Percentiles rank a stretch among this genome's conserved stretches.
phyloP scores from a whole-genome alignment of 2,888 invertebrate genomes.

The Dermolepida albohirtum region DNA sequence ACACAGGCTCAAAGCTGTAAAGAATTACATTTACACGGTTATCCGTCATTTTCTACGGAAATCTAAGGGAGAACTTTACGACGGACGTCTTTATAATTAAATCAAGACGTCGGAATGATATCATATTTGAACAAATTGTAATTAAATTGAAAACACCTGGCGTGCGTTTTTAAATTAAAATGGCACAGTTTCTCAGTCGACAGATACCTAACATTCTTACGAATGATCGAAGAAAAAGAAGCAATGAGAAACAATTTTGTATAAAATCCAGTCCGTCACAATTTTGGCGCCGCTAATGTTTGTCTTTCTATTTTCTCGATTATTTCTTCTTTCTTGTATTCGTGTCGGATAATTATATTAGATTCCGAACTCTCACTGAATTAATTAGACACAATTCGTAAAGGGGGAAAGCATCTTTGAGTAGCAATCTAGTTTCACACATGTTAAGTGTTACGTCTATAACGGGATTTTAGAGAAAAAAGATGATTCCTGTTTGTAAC shows the following conservation, averaged over 20 bases:
- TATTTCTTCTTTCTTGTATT: not conserved
- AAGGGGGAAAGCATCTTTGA: slow-evolving; percentile 19
- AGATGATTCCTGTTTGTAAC: slow-evolving; percentile 22
- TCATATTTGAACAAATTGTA: slow-evolving; percentile 24
- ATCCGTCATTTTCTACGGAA: not conserved
- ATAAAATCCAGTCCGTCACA: not conserved
- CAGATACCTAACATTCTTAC: no score
- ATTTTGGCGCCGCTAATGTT: not conserved
- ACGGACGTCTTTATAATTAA: slow-evolving; percentile 11
- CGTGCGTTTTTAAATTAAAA: slow-evolving; percentile 25
- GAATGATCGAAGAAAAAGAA: no score
- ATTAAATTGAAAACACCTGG: slow-evolving; percentile 40
- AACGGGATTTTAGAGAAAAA: slow-evolving; percentile 16
- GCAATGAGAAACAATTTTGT: not conserved
- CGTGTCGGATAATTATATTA: not conserved
- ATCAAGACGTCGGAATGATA: slow-evolving; percentile 28
- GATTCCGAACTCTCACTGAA: slow-evolving; percentile 6
- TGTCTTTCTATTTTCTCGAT: not conserved
- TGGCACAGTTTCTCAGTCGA: not conserved
- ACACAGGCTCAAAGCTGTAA: no score
- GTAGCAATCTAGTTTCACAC: slow-evolving; percentile 9
- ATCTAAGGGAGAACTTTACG: not conserved
- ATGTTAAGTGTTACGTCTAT: slow-evolving; percentile 5
- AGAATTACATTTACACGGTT: no score
- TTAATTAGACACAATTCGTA: slow-evolving; percentile 33